phyloP scores from a whole-genome alignment of 2,797 vertebrate species.

The Clarias laeviceps region DNA sequence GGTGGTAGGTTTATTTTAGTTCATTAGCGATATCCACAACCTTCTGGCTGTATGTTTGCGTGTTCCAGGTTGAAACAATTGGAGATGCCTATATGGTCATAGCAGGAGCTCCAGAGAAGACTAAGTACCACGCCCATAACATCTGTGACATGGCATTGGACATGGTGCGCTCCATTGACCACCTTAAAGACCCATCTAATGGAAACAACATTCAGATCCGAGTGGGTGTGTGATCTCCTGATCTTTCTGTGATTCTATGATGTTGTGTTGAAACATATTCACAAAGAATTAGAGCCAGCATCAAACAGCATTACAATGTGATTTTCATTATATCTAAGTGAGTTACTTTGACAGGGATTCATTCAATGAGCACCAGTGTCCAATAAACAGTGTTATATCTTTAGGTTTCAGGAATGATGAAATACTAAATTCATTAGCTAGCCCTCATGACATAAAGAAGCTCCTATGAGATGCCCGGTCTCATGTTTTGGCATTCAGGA shows the following conservation, averaged over 20 bases:
- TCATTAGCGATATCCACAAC: not conserved
- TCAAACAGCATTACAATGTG: not conserved
- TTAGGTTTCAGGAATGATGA: not conserved
- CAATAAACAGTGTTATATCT: not conserved
- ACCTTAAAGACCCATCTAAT: conserved; percentile 78
- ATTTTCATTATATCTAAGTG: not conserved
- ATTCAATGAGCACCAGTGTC: not conserved
- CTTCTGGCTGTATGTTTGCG: not conserved
- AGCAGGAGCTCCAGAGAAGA: conserved; percentile 77
- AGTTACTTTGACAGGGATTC: not conserved
- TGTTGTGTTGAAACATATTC: not conserved
- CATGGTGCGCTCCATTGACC: conserved; percentile 78
- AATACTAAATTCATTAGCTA: not conserved
- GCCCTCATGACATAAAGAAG: not conserved
- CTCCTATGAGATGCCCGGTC: not conserved
- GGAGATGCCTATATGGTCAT: conserved; percentile 79
- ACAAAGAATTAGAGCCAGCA: too few species aligned
- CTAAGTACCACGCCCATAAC: conserved; percentile 77
- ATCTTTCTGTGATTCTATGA: not conserved
- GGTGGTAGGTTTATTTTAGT: not conserved
- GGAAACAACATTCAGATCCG: conserved; percentile 79
- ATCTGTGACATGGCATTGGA: conserved; percentile 81
- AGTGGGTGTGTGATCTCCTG: conserved; percentile 66
- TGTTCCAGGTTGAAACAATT: conserved; percentile 74
- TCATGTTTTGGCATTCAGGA: not conserved